phyloP scores from a whole-genome alignment of 1,140 invertebrate species.

The Magallana angulata region DNA sequence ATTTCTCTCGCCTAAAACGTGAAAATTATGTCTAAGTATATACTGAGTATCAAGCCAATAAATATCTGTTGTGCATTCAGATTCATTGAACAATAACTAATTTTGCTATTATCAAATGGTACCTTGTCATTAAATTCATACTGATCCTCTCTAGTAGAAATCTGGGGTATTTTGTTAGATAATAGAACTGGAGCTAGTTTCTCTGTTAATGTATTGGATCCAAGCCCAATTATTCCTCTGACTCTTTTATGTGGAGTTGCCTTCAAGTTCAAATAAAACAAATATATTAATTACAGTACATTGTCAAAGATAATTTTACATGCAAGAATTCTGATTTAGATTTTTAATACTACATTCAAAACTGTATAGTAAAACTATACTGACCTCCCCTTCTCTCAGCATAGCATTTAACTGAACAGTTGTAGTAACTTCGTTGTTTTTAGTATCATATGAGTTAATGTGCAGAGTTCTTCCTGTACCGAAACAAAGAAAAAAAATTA shows the following conservation, averaged over 20 bases:
- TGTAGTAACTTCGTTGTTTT: neutral
- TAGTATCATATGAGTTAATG: slow-evolving; percentile 35
- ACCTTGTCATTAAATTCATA: slow-evolving; percentile 59
- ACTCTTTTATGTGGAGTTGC: slow-evolving; percentile 51
- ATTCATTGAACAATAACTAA: too few species aligned
- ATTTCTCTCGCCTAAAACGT: too few species aligned
- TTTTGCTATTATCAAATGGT: neutral
- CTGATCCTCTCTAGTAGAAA: slow-evolving; percentile 56
- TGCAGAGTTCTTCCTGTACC: slow-evolving; percentile 32
- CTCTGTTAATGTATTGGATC: slow-evolving; percentile 52
- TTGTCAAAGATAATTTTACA: neutral
- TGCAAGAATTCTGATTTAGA: neutral
- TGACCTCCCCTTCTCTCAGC: neutral
- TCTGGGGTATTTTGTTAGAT: slow-evolving; percentile 47
- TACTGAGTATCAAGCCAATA: too few species aligned
- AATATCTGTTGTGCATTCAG: too few species aligned
- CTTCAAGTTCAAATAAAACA: slow-evolving; percentile 23
- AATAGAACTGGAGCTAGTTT: slow-evolving; percentile 41
- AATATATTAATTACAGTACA: neutral
- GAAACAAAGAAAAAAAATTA: neutral
- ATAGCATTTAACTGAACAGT: slow-evolving; percentile 10
- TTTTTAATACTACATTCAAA: neutral
- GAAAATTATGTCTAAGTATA: too few species aligned
- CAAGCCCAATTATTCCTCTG: slow-evolving; percentile 57
- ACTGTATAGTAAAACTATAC: too few species aligned